Conservation (phyloP, 2,113 vertebrate species). For the Microcebus tavaratra region DNA sequence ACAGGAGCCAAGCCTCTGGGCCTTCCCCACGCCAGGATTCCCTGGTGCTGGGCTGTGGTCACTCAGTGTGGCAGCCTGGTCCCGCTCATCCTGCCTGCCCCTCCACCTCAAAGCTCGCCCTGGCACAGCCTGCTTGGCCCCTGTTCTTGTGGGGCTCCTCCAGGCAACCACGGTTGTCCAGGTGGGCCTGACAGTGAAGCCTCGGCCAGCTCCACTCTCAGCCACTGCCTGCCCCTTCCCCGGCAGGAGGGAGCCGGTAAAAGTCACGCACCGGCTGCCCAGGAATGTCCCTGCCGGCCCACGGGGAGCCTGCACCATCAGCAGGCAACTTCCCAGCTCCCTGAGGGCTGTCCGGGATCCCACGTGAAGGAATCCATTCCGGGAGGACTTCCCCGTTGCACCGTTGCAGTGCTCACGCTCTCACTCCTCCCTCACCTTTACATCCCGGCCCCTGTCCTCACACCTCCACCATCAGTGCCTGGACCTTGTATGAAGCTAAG, state of each 20-base stretch:
- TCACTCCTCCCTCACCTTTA: not conserved
- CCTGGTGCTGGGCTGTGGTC: not conserved
- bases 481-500: not conserved
- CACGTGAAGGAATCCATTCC: not conserved
- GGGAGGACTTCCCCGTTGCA: not conserved
- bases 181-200: not conserved
- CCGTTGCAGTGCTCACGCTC: not conserved
- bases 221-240: not conserved
- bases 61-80: not conserved
- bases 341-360: not conserved
- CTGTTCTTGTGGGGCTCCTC: not conserved
- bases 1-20: conserved; percentile 19
- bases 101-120: not conserved
- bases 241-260: not conserved
- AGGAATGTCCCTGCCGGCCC: not conserved
- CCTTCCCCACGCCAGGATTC: conserved; percentile 11
- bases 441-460: not conserved
- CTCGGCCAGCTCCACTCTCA: not conserved
- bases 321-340: not conserved
- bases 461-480: not conserved
- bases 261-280: not conserved
- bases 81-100: not conserved
- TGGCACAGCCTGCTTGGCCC: not conserved
- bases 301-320: not conserved
- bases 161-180: not conserved